Evolutionary conservation across 2,797 vertebrate genomes (phyloP).

Genomic region (Typhlichthys subterraneus): DNA sequence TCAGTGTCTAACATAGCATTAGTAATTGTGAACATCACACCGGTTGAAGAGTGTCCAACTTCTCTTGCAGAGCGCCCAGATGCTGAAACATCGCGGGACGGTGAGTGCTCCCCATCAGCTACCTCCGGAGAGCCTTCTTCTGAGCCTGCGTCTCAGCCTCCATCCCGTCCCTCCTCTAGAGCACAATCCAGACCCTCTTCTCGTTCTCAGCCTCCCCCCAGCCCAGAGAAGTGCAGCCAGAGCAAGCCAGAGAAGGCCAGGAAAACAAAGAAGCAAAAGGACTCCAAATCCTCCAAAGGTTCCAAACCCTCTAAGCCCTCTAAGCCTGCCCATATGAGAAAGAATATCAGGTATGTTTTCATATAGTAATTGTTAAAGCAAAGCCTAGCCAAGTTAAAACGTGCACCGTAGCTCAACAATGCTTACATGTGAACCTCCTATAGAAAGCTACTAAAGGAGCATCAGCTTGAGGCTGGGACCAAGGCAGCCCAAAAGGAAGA

Average conservation of each 20-base stretch:
- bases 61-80: conserved; percentile 80
- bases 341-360: conserved; percentile 90
- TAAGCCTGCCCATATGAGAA: conserved; percentile 93
- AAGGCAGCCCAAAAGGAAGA: conserved; percentile 98
- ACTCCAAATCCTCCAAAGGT: conserved; percentile 55
- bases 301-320: conserved; percentile 69
- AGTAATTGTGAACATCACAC: background rate
- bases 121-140: conserved; percentile 88
- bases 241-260: conserved; percentile 76
- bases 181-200: conserved; percentile 70
- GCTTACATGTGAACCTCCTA: conserved; percentile 15
- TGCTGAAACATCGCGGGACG: conserved; percentile 76
- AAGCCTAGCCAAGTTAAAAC: too few species aligned
- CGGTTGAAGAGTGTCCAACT: conserved; percentile 1
- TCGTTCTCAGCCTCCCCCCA: conserved; percentile 50
- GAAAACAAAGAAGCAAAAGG: conserved; percentile 82
- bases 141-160: conserved; percentile 74
- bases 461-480: conserved; percentile 95
- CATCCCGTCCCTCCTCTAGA: conserved; percentile 79
- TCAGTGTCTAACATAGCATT: too few species aligned
- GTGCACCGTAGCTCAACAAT: background rate
- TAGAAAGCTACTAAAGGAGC: conserved; percentile 95
- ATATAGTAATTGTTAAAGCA: background rate
- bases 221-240: conserved; percentile 64
- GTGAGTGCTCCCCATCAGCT: conserved; percentile 85